A percentile compares a stretch with the other conserved stretches of the same genome.
These are phyloP conservation scores for Cantharis rustica DNA, from an alignment of 2,888 invertebrate genomes.

Conservation along the genomic window DNA sequence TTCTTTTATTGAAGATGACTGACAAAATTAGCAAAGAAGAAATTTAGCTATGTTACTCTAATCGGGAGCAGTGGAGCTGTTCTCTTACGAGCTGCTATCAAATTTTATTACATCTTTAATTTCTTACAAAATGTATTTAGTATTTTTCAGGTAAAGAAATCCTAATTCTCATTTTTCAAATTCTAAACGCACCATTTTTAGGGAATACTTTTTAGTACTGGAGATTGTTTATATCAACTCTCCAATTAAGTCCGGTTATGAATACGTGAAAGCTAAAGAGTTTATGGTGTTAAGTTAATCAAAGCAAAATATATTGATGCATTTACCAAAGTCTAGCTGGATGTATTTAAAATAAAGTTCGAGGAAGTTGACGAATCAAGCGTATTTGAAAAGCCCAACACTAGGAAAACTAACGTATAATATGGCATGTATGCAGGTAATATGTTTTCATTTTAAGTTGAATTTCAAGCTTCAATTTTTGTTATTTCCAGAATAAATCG, in stretches of 20 bases:
- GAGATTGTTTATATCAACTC: constrained; percentile 81
- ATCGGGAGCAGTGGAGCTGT: no score
- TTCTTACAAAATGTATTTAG: constrained; percentile 91
- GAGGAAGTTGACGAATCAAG: constrained; percentile 90
- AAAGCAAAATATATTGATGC: constrained; percentile 92
- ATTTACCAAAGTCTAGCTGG: constrained; percentile 86
- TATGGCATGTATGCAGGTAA: constrained; percentile 92
- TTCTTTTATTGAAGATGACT: no score
- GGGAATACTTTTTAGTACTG: constrained; percentile 89
- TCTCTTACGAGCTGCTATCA: constrained; percentile 93
- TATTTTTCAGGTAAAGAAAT: constrained; percentile 79
- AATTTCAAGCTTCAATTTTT: neutral
- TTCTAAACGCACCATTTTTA: constrained; percentile 49
- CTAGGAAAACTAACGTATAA: constrained; percentile 97
- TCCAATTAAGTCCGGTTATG: constrained; percentile 87
- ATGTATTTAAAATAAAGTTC: constrained; percentile 90
- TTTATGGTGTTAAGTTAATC: constrained; percentile 90
- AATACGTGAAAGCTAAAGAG: constrained; percentile 92
- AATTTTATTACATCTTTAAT: constrained; percentile 98
- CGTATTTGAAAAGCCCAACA: constrained; percentile 85
- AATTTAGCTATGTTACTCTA: no score
- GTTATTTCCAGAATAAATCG: constrained; percentile 72
- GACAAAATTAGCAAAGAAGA: no score
- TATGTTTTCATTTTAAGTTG: constrained; percentile 1
- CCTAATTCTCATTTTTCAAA: neutral